Evolutionary conservation across 2,113 vertebrate genomes (phyloP), one percentile per base, ranked within the genome.

Genomic region (Cyprinodon variegatus): DNA sequence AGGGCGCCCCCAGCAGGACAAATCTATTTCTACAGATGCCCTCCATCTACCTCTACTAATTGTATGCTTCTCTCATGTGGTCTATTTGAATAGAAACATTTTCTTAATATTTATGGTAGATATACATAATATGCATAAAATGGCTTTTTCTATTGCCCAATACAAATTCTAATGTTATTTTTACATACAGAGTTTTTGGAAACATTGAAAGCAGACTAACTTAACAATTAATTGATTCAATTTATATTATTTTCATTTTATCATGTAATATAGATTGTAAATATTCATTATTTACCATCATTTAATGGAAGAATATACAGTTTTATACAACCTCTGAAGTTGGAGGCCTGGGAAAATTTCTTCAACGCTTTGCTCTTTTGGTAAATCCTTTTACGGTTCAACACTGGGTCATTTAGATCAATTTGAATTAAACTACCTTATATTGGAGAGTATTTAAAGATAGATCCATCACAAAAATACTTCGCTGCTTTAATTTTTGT

Each of bases 31-130:
- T 36, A 41, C 78, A 53, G 69, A 72, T 68, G 65, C 82, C 73
- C 74, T 45, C 17, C 57, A 65, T 72, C 70, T 76, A 9, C 41
- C 53, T 68, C 60, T 22, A 45, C 50, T 65, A 29, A 29, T 29
- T 29, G 29, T 29, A 77, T 78, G 78, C 83, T 85, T 12, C 72
- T 22, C 70, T 79, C 65, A 65, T 78, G 79, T 37, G 71, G 65
- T 61, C 37, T 39, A 15, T 68, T 67, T 71, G 22, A 78, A 41
- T 41, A 4, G 9, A 84, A 69, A 67, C 40, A 4, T 74, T 11
- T 39, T 10, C 78, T 86, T 71, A 69, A 70, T 77, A 74, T 46
- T 68, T 48, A 79, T 41, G 61, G 59, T 9, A 29, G 0, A 29
- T 41, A 41, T 41, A 41, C 9, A 6, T 9, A 41, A 41, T 41